Conservation (phyloP, 2,888 invertebrate genomes). For the Hermodice carunculata region DNA sequence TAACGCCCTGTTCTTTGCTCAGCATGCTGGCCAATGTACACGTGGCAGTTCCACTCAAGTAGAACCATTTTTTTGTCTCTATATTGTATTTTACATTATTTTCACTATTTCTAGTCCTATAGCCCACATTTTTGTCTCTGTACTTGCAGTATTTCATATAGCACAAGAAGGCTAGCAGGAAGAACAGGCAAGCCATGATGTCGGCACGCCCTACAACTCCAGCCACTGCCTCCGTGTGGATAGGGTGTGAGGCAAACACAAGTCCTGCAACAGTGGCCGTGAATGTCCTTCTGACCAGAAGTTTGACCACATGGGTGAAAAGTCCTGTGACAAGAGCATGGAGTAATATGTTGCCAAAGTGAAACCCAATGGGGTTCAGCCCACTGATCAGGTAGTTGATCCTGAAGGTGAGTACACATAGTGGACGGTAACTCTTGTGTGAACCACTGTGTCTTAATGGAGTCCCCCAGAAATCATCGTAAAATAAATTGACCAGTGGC, state of each 20-base stretch:
- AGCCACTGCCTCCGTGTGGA: constrained; percentile 97
- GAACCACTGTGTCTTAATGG: constrained; percentile 92
- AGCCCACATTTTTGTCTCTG: constrained; percentile 14
- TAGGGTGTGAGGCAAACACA: constrained; percentile 93
- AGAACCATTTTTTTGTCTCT: no score
- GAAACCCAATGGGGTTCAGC: constrained; percentile 77
- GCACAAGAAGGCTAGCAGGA: constrained; percentile 86
- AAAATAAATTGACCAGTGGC: constrained; percentile 85
- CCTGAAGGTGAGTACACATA: constrained; percentile 90
- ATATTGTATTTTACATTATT: no score
- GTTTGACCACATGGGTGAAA: constrained; percentile 82
- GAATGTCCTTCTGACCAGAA: constrained; percentile 46
- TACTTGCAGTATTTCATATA: constrained; percentile 75
- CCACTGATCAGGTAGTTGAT: constrained; percentile 82
- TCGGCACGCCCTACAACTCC: constrained; percentile 92
- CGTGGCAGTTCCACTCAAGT: constrained; percentile 50
- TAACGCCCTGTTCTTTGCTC: constrained; percentile 96
- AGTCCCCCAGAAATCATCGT: constrained; percentile 98
- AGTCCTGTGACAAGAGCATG: constrained; percentile 88
- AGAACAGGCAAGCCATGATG: constrained; percentile 90
- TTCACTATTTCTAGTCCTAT: no score
- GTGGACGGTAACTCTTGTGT: constrained; percentile 96
- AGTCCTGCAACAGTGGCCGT: constrained; percentile 82
- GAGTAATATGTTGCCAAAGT: constrained; percentile 86
- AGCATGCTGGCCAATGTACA: constrained; percentile 74